A percentile compares a stretch with the other conserved stretches of the same genome.
Evolutionary conservation across 2,888 invertebrate species (phyloP).

Genomic region (Sinohyriopsis cumingii): DNA sequence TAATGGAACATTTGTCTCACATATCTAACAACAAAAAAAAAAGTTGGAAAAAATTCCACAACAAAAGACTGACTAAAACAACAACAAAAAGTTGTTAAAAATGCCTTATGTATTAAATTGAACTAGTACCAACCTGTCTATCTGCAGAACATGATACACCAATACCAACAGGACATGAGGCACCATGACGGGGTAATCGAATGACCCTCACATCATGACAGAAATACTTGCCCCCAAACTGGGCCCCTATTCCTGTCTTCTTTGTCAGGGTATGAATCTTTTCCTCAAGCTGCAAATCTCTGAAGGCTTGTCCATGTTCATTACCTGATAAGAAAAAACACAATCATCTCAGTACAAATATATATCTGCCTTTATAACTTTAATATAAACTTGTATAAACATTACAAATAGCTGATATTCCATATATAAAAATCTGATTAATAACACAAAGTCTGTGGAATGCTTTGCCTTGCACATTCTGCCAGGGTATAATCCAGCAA

Average conservation of each 20-base stretch:
- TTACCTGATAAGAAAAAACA: slow-evolving; percentile 60
- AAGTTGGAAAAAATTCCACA: no score
- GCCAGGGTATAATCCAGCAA: no score
- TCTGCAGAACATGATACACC: slow-evolving; percentile 73
- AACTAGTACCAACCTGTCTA: slow-evolving; percentile 61
- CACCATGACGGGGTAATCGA: slow-evolving; percentile 71
- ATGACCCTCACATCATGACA: slow-evolving; percentile 72
- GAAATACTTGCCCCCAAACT: slow-evolving; percentile 73
- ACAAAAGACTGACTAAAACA: no score
- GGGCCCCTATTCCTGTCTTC: slow-evolving; percentile 70
- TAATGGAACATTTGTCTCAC: no score
- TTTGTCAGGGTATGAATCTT: slow-evolving; percentile 66
- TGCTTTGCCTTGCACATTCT: no score
- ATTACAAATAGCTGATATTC: neutral
- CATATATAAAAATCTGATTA: no score
- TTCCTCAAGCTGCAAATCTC: slow-evolving; percentile 67
- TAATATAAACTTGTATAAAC: no score
- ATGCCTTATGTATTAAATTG: no score
- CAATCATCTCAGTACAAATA: neutral
- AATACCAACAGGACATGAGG: slow-evolving; percentile 72
- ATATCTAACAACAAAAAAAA: no score
- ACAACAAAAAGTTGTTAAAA: no score
- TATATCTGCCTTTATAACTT: no score
- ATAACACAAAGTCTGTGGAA: no score
- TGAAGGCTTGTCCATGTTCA: slow-evolving; percentile 70